A percentile compares a stretch with the other conserved stretches of the same genome.
Evolutionary conservation across 2,797 vertebrate genomes (phyloP).

Genomic region (Euthynnus affinis): DNA sequence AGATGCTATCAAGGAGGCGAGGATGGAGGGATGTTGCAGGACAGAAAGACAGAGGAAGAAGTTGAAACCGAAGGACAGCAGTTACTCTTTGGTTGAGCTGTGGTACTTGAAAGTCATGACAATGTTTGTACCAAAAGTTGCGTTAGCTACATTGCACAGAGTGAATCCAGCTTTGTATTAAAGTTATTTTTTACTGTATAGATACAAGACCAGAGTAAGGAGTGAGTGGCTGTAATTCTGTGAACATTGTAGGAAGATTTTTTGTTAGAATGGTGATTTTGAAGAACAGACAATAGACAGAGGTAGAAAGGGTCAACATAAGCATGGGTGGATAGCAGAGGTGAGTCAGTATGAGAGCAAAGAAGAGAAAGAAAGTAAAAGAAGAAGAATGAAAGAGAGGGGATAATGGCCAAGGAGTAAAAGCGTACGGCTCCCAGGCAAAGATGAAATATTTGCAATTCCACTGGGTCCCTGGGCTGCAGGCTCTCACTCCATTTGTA

Average conservation of each 20-base stretch:
- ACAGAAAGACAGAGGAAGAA: conserved; percentile 46
- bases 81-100: conserved; percentile 39
- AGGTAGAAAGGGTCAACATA: conserved; percentile 23
- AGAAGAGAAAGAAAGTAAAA: conserved; percentile 49
- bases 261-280: conserved; percentile 42
- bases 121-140: conserved; percentile 33
- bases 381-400: conserved; percentile 69
- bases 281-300: conserved; percentile 39
- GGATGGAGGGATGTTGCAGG: conserved; percentile 58
- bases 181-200: conserved; percentile 48
- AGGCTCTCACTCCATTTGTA: conserved; percentile 89
- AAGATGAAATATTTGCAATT: conserved; percentile 91
- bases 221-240: conserved; percentile 22
- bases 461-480: conserved; percentile 83
- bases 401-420: conserved; percentile 81
- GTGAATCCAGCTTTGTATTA: conserved; percentile 33
- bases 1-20: conserved; percentile 75
- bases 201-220: conserved; percentile 13
- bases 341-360: conserved; percentile 44
- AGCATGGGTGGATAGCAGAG: conserved; percentile 34
- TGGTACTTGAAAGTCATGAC: conserved; percentile 37
- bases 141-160: conserved; percentile 2
- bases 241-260: conserved; percentile 32
- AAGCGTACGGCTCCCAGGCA: conserved; percentile 80
- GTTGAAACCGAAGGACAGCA: conserved; percentile 55